These are phyloP conservation scores for Gavia stellata DNA, from an alignment of 2,113 vertebrate species.

Conservation along the genomic window DNA sequence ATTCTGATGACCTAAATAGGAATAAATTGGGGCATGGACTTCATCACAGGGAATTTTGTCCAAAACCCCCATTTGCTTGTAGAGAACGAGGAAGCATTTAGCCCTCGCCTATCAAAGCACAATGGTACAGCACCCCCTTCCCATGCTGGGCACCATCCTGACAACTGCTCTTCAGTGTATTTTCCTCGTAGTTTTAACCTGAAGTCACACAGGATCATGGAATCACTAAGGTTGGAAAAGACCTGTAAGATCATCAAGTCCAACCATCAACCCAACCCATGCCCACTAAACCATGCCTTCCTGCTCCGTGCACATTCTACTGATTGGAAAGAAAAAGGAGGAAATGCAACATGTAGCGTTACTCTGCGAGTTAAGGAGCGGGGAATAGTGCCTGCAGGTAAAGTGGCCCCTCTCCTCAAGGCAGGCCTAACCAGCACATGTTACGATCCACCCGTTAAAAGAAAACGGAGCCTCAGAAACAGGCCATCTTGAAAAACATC, in stretches of 20 bases:
- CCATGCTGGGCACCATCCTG: neutral
- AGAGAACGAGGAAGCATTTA: neutral
- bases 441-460: neutral
- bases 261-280: too few species aligned
- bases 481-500: neutral
- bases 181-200: neutral
- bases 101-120: neutral
- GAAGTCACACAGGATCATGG: too few species aligned
- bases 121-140: neutral
- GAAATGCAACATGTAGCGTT: neutral
- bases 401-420: neutral
- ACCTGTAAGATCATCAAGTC: too few species aligned
- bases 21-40: constrained; percentile 19
- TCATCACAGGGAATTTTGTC: neutral
- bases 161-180: neutral
- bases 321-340: neutral
- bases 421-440: rapidly evolving
- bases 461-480: rapidly evolving
- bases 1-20: constrained; percentile 53
- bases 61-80: neutral
- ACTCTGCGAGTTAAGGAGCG: rapidly evolving
- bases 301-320: neutral
- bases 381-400: neutral
- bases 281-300: too few species aligned
- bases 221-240: too few species aligned